phyloP scores from a whole-genome alignment of 2,888 invertebrate species.

The Acleris holmiana region DNA sequence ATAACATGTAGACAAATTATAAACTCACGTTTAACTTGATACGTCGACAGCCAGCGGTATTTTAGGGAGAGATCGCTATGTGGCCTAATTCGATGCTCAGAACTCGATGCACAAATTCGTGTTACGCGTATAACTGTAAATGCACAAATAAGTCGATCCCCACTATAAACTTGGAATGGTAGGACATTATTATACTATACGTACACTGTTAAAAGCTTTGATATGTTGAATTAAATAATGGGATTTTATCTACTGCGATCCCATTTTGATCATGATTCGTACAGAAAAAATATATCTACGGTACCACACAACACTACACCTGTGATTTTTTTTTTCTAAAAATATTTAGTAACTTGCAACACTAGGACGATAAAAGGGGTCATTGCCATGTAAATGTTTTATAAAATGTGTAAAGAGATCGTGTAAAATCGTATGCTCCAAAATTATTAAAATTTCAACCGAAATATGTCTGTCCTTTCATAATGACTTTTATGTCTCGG shows the following conservation, averaged over 20 bases:
- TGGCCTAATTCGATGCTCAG: conserved; percentile 84
- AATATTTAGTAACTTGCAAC: conserved; percentile 53
- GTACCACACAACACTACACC: conserved; percentile 61
- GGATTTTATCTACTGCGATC: conserved; percentile 36
- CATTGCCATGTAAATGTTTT: too few species aligned
- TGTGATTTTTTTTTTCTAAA: conserved; percentile 55
- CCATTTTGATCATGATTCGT: conserved; percentile 37
- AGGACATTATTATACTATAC: conserved; percentile 45
- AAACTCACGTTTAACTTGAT: conserved; percentile 81
- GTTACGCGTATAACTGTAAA: conserved; percentile 84
- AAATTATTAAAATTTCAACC: too few species aligned
- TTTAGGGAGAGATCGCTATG: conserved; percentile 86
- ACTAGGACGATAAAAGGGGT: conserved; percentile 21
- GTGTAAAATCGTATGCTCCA: too few species aligned
- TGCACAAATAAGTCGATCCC: conserved; percentile 72
- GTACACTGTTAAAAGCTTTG: conserved; percentile 24
- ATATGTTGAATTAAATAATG: conserved; percentile 30
- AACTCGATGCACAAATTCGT: conserved; percentile 85
- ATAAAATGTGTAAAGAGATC: too few species aligned
- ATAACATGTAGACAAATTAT: conserved; percentile 57
- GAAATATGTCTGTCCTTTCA: too few species aligned
- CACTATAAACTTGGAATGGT: conserved; percentile 48
- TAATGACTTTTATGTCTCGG: too few species aligned
- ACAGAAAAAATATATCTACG: conserved; percentile 37
- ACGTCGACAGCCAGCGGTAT: conserved; percentile 85